These are phyloP conservation scores for Mantis religiosa DNA, from an alignment of 2,888 invertebrate species.

Conservation along the genomic window DNA sequence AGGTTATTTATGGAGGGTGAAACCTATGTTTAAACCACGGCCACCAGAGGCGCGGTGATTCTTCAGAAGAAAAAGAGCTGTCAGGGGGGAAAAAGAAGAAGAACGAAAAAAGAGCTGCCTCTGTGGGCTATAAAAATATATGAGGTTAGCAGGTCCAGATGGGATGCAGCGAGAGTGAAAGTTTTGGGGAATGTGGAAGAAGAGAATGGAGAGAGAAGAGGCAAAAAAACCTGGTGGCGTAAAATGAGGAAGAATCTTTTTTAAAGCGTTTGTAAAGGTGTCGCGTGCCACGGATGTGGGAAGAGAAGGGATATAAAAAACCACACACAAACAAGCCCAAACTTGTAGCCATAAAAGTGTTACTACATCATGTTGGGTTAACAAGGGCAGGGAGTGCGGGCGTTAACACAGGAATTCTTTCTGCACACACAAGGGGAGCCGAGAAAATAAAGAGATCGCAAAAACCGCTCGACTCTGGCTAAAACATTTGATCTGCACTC, in stretches of 20 bases:
- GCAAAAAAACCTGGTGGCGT: not conserved
- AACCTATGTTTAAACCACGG: not conserved
- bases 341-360: conserved; percentile 1
- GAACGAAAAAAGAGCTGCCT: not conserved
- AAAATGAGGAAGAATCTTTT: not conserved
- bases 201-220: not conserved
- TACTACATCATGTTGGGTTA: conserved; percentile 2
- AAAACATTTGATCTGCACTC: no score
- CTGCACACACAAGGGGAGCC: not conserved
- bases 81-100: not conserved
- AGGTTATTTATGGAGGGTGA: not conserved
- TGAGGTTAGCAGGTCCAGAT: not conserved
- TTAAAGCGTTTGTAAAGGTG: conserved; percentile 10
- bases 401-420: not conserved
- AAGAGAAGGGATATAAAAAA: not conserved
- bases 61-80: not conserved
- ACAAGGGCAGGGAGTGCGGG: not conserved
- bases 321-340: not conserved
- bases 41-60: not conserved
- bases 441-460: not conserved
- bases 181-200: not conserved
- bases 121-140: not conserved
- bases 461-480: not conserved
- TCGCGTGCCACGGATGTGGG: not conserved
- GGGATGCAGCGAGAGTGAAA: not conserved